Evolutionary conservation across 2,888 invertebrate genomes (phyloP), one percentile per base, ranked within the genome.

Genomic region (Pammene aurita): DNA sequence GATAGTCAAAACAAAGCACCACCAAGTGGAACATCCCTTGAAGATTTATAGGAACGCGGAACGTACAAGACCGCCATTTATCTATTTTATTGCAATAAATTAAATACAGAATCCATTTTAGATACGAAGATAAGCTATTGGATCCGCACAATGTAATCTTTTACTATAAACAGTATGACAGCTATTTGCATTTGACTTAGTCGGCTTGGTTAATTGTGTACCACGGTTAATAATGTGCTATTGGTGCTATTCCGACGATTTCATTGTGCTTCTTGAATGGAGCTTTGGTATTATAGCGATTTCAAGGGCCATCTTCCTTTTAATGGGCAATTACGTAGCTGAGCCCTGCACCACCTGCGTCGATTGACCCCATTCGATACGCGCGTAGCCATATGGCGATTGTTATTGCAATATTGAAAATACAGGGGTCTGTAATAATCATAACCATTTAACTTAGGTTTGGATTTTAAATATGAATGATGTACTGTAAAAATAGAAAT

Each of bases 71-170:
- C 83, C 75, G 79, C 84, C 83, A 87, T 90, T 87, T 90, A 89
- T 89, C 89, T 89, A 84, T 86, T 89, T 87, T 89, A 90, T 90
- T 88, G 86, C 90, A 84, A 91, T 91, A 91, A 91, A 89, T 90
- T 90, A 90, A 88, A 90, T 83, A 80, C 81, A 85, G 84, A 83
- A 84, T 83, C 86, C 85, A 85, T 87, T 88, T 80, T 77, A 87
- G 88, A 91, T 91, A 80, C 78, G 75, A 77, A 88, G 90, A 91
- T 92, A 92, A 87, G 85, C 84, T 85, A 86, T 86, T 83, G 82
- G 77, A 76, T 80, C 74, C 76, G 83, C 84, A 92, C 92, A 92
- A 92, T 92, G 91, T 92, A 90, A 92, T 92, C 92, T 90, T 90
- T 90, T 84, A 86, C 92, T 91, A 85, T 92, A 90, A 85, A 89